Evolutionary conservation across 2,888 invertebrate genomes (phyloP), one percentile per base, ranked within the genome.

Genomic region (Stegana nigrithorax): DNA sequence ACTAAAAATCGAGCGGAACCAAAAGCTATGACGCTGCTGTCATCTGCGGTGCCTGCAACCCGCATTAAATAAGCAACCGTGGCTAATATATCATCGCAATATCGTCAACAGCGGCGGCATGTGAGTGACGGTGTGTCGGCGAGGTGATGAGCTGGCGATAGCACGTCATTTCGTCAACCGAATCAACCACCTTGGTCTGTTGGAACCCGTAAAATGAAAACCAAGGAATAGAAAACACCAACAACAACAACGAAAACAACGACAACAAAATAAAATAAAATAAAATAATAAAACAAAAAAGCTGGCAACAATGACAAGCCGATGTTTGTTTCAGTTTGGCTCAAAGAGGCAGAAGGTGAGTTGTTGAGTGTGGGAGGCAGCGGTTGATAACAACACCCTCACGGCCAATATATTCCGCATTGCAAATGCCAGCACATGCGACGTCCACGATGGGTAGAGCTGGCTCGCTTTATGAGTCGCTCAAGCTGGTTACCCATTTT

Each of bases 341-440:
- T 64, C 67, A 73, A 66, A 66, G 67, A 67, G 72, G 65, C 58
- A n/a, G n/a, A 10, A 36, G 36, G 36, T 50, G 19, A 12, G 50
- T 50, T 50, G n/a, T 19, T 19, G 45, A 45, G 17, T 14, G 21
- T 17, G 10, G 45, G 45, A 14, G 51, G 26, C 57, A 25, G 60
- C 64, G 26, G 50, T 32, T 59, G 23, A 67, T 76, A 76, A 79
- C 78, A 76, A 74, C 80, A 78, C 80, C 80, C 80, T 79, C 51
- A 74, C 73, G 80, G 76, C 73, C 75, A 78, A 78, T 78, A 75
- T 68, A 69, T 32, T 44, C 36, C 29, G 60, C 67, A 67, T 64
- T 64, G 62, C 65, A 66, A 66, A 64, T 60, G 57, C 60, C 56
- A 62, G 17, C 6, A 39, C n/a, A 51, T 6, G 25, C 50, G 39